These are phyloP conservation scores for Gorsachius goisagi DNA, from an alignment of 2,113 vertebrate genomes.

Conservation along the genomic window DNA sequence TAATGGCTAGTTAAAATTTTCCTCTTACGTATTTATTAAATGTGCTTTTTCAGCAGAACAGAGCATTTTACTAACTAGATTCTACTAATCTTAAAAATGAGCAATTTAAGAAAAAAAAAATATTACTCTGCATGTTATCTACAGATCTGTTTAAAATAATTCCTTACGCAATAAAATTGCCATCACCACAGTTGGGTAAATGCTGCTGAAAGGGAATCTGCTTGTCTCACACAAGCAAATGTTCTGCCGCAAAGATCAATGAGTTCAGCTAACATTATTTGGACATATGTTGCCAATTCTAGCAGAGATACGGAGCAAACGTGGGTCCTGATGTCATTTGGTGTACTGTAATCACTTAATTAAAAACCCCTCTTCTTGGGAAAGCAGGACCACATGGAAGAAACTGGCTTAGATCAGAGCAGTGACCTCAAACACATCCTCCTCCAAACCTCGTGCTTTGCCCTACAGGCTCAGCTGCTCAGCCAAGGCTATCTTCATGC, in stretches of 20 bases:
- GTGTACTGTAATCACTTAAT: not conserved
- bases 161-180: not conserved
- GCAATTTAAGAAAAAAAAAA: not conserved
- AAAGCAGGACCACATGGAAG: not conserved
- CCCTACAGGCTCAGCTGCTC: not conserved
- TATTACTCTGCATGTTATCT: not conserved
- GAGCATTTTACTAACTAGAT: not conserved
- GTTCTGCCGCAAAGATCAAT: not conserved
- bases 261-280: not conserved
- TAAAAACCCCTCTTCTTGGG: not conserved
- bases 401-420: not conserved
- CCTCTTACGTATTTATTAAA: slow-evolving; percentile 59
- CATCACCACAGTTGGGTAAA: not conserved
- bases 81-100: not conserved
- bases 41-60: not conserved
- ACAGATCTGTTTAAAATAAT: not conserved
- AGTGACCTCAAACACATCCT: not conserved
- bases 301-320: not conserved
- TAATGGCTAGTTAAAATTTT: slow-evolving; percentile 61
- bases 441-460: not conserved
- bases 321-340: not conserved
- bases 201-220: not conserved
- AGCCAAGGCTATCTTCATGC: not conserved
- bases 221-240: not conserved
- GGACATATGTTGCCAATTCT: not conserved